Evolutionary conservation across 2,113 vertebrate genomes (phyloP), one percentile per base, ranked within the genome.

Genomic region (Crotalus viridis): DNA sequence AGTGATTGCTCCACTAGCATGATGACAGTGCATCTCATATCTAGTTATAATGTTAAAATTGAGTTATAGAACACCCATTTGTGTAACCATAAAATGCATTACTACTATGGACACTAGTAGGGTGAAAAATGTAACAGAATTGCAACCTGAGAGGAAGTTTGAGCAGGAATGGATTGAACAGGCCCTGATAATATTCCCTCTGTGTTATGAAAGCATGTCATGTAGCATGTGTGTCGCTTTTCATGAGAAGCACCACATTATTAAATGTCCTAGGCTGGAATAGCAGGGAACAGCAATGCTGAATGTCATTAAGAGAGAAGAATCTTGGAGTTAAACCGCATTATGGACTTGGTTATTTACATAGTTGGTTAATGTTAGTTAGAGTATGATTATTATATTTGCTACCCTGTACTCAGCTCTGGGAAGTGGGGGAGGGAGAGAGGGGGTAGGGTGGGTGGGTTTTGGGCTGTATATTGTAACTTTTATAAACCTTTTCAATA

Each of bases 201-300:
- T 97, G 97, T 97, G 96, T 97, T 97, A 96, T 95, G 94, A 54
- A 92, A n/a, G 85, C 90, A 51, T 56, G 92, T 74, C 94, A 92
- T 94, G 96, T 97, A 97, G 96, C 97, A 97, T 97, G 97, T 96
- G 48, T 93, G 48, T 97, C 97, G 96, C 97, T 97, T 97, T 97
- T 95, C 95, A 10, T 91, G 93, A 95, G 97, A 95, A 97, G 96
- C 95, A 94, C 95, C 96, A 97, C 97, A 97, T 97, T 97, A 97
- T 97, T 98, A 98, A 97, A 97, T 93, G 97, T 97, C 97, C 96
- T 96, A 97, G 97, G 97, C 96, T 97, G 97, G 96, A 96, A 96
- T 95, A 55, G 95, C 88, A 0, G 94, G 95, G 94, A 97, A 97
- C 97, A 97, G 97, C 96, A 97, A 97, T 97, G 97, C 94, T 81